Conservation (phyloP, 2,113 vertebrate genomes). For the Salvelinus namaycush region DNA sequence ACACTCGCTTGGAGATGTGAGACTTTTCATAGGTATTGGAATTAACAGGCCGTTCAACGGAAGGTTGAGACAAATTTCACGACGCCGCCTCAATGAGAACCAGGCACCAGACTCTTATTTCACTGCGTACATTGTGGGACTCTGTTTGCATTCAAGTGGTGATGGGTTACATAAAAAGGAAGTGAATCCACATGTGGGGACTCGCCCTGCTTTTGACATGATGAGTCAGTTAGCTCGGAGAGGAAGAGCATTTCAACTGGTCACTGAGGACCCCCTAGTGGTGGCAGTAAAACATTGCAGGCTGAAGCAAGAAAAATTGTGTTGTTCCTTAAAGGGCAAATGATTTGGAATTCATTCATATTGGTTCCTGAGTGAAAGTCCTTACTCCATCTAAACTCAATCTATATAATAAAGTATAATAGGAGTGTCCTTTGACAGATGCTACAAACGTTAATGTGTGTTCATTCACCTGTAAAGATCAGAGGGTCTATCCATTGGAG, state of each 20-base stretch:
- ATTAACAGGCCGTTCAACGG: constrained; percentile 31
- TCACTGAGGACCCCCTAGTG: constrained; percentile 52
- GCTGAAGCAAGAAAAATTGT: background rate
- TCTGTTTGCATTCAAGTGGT: constrained; percentile 69
- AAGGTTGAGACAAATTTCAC: constrained; percentile 33
- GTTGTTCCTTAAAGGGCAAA: background rate
- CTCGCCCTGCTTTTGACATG: constrained; percentile 52
- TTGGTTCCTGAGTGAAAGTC: background rate
- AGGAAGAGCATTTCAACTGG: constrained; percentile 14
- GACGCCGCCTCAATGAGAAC: constrained; percentile 33
- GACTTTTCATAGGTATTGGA: constrained; percentile 17
- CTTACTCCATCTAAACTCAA: background rate
- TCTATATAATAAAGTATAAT: constrained; percentile 1
- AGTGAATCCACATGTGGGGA: constrained; percentile 64
- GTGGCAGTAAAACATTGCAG: constrained; percentile 1
- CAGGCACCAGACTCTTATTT: constrained; percentile 49
- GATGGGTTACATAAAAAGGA: constrained; percentile 72
- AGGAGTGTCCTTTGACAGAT: constrained; percentile 6
- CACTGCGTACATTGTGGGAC: constrained; percentile 58
- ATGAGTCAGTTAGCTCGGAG: constrained; percentile 15
- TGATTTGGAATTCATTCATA: background rate
- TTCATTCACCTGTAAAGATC: constrained; percentile 2
- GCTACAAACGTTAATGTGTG: background rate
- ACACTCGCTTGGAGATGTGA: background rate
- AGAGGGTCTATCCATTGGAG: background rate